phyloP scores from a whole-genome alignment of 2,888 invertebrate genomes.

The Drosophila melanosoma region DNA sequence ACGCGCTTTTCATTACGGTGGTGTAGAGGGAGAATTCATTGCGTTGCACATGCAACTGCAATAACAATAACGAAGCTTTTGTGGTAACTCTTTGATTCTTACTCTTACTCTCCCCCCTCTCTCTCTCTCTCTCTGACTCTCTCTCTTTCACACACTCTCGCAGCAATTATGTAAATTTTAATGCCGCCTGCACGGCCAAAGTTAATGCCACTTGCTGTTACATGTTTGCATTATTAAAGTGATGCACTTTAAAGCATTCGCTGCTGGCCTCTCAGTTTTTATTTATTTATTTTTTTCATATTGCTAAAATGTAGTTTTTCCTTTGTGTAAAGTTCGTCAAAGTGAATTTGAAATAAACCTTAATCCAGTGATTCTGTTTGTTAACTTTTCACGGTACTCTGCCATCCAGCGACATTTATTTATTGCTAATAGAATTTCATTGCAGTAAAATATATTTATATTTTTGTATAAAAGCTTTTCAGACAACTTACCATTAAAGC shows the following conservation, averaged over 20 bases:
- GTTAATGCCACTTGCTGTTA: slow-evolving; percentile 70
- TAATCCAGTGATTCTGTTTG: slow-evolving; percentile 50
- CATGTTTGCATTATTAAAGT: slow-evolving; percentile 75
- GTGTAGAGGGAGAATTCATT: slow-evolving; percentile 6
- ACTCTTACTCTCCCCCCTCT: slow-evolving; percentile 38
- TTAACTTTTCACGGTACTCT: slow-evolving; percentile 59
- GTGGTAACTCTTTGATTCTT: slow-evolving; percentile 7
- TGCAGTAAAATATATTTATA: slow-evolving; percentile 4
- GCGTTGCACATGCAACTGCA: slow-evolving; percentile 29
- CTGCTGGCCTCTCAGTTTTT: slow-evolving; percentile 21
- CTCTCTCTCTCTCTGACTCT: slow-evolving; percentile 29
- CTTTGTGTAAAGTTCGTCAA: slow-evolving; percentile 29
- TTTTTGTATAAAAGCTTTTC: background rate
- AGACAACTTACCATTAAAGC: background rate
- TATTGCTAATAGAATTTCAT: slow-evolving; percentile 19
- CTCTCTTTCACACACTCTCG: slow-evolving; percentile 38
- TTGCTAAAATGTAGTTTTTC: slow-evolving; percentile 26
- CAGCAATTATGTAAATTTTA: slow-evolving; percentile 74
- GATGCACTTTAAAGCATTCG: slow-evolving; percentile 70
- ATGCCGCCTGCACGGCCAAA: slow-evolving; percentile 55
- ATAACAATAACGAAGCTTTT: slow-evolving; percentile 30
- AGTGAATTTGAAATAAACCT: slow-evolving; percentile 72
- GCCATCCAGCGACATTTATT: slow-evolving; percentile 5
- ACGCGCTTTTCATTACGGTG: slow-evolving; percentile 57
- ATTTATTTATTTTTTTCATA: slow-evolving; percentile 18